Percentiles rank a stretch among this genome's conserved stretches.
phyloP scores from a whole-genome alignment of 2,113 vertebrate genomes.

The Hipposideros armiger region DNA sequence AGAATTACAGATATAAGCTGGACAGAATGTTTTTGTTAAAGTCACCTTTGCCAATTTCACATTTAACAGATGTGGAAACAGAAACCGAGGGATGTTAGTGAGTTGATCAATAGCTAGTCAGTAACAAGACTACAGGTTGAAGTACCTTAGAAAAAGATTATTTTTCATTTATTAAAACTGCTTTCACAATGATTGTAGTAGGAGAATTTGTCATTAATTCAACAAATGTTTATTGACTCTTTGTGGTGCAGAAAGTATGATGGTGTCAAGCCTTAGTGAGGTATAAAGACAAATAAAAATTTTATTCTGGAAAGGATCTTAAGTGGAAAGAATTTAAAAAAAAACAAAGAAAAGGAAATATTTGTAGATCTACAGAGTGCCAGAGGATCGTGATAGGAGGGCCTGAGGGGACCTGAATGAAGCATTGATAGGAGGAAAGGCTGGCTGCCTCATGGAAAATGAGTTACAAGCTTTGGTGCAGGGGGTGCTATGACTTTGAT shows the following conservation, averaged over 20 bases:
- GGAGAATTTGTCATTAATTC: background rate
- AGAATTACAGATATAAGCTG: background rate
- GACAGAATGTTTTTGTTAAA: background rate
- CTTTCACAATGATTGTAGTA: background rate
- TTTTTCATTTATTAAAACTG: background rate
- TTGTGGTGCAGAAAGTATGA: background rate
- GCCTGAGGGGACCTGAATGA: background rate
- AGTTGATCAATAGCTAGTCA: background rate
- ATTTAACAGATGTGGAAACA: background rate
- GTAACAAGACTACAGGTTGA: background rate
- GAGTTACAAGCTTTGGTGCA: background rate
- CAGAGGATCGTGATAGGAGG: background rate
- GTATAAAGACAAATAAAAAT: background rate
- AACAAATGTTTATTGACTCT: background rate
- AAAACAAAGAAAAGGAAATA: background rate
- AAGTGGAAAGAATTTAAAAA: background rate
- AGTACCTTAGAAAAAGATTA: background rate
- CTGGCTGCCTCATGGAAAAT: background rate
- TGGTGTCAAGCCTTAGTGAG: background rate
- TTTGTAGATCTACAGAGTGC: background rate
- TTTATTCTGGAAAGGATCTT: background rate
- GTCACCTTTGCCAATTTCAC: background rate
- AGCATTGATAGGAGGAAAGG: accelerated
- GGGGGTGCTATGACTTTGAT: background rate
- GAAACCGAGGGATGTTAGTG: background rate